Base-by-base conservation (phyloP, 2,797 vertebrate species). In the Uromys caudimaculatus region DNA sequence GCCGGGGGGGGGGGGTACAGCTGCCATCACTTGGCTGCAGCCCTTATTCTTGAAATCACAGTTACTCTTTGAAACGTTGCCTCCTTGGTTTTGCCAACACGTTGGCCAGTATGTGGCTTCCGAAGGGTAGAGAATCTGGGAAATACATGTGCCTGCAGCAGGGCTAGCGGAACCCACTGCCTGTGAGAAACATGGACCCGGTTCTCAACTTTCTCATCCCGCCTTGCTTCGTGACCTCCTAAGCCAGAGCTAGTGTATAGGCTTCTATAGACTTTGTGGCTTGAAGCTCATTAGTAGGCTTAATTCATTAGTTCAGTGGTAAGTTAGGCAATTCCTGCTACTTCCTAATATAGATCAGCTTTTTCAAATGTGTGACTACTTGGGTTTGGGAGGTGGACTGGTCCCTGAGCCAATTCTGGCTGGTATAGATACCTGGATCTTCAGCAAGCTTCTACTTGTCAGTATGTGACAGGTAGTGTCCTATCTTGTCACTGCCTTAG, bases 331-430 rank as follows among this genome's bases (percentile, higher is more conserved):
- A 1, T 52, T 38, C 60, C 77, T 90, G 54, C 35, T 8, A 38
- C 35, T 47, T 13, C 1, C 21, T n/a, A 50, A 29, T 5, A n/a
- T 8, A 21, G 32, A 50, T 62, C 44, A 56, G 19, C 24, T 35
- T 2, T 67, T 23, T 69, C 58, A 35, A 44, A 3, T 38, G 2
- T 62, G 50, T 50, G 47, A 19, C 75, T n/a, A 17, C 47, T 17
- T 92, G 62, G 12, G 10, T 89, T 81, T 94, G 90, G 29, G 83
- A 91, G n/a, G 60, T 82, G 6, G 62, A 60, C 19, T 38, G 38
- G 41, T 35, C 38, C 24, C 90, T 58, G 17, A 90, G 76, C 71
- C 52, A 41, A 32, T 64, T 62, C 60, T 86, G 79, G n/a, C 35
- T 67, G 23, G n/a, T 29, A 29, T 69, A 56, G 23, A 19, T 29